These are phyloP conservation scores for Drosophila parthenogenetica DNA, from an alignment of 2,888 invertebrate species.

Conservation along the genomic window DNA sequence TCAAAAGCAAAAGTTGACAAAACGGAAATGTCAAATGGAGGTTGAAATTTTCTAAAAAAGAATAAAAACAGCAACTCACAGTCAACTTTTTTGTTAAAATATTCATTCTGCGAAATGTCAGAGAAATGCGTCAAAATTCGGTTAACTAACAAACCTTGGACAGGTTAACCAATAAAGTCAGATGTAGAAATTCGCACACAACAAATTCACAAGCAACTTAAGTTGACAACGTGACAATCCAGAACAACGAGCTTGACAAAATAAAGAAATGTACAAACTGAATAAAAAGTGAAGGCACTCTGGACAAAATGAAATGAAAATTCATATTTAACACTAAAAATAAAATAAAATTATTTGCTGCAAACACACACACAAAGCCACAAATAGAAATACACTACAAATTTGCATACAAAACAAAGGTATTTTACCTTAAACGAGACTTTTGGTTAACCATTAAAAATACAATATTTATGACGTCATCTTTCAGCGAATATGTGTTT, in stretches of 20 bases:
- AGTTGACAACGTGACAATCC: slow-evolving; percentile 18
- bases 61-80: neutral
- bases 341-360: neutral
- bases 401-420: neutral
- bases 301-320: slow-evolving; percentile 6
- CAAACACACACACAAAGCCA: slow-evolving; percentile 7
- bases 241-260: neutral
- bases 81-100: slow-evolving; percentile 16
- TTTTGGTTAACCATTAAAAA: slow-evolving; percentile 24
- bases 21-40: slow-evolving; percentile 10
- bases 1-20: slow-evolving; percentile 16
- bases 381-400: neutral
- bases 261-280: neutral
- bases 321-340: slow-evolving; percentile 10
- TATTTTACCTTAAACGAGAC: slow-evolving; percentile 13
- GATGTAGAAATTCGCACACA: slow-evolving; percentile 3
- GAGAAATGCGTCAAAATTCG: slow-evolving; percentile 32
- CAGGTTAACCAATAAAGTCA: slow-evolving; percentile 36
- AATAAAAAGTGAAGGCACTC: neutral
- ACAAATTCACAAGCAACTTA: slow-evolving; percentile 7
- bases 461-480: slow-evolving; percentile 16
- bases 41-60: neutral
- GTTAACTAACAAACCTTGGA: slow-evolving; percentile 37
- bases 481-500: neutral
- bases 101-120: slow-evolving; percentile 48